Evolutionary conservation across 2,797 vertebrate species (phyloP), one percentile per base, ranked within the genome.

Genomic region (Gymnodraco acuticeps): DNA sequence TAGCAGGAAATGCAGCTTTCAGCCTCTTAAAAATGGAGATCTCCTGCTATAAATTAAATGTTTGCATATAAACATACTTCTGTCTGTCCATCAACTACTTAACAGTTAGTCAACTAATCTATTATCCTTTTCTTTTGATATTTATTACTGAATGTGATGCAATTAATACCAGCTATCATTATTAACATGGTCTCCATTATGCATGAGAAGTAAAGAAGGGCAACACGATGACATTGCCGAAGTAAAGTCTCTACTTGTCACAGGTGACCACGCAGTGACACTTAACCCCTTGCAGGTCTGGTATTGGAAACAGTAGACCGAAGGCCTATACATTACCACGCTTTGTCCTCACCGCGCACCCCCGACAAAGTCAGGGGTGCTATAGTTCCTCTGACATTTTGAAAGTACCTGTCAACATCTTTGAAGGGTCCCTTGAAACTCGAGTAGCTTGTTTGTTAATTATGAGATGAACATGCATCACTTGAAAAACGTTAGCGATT

Each of bases 141-240:
- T 27, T 0, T 38, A 7, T 38, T 9, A 7, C 33, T 84, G 69
- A 87, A 88, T 66, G 65, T 45, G 53, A 67, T 68, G 80, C 83
- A 80, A 70, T 66, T 88, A 84, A 83, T 86, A 85, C 81, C 84
- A 52, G 60, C 65, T 23, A 51, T 78, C 62, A 62, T 80, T 82
- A 75, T 84, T 75, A 80, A 43, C 64, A n/a, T 4, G 17, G 1
- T 41, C 63, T 91, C 33, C 65, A 93, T 93, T 88, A 93, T 93
- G 70, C 67, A 94, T 88, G 86, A 89, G 77, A 45, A 62, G 69
- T 80, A 75, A 85, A 66, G 75, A 72, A 67, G 60, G 72, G 64
- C 73, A 54, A 56, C 69, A 77, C 2, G 2, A 52, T 31, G 61
- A 70, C 71, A 65, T 80, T 2, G 53, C 56, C 19, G 63, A 77